Conservation (phyloP, 2,888 invertebrate species). For the Nycteola revayana region DNA sequence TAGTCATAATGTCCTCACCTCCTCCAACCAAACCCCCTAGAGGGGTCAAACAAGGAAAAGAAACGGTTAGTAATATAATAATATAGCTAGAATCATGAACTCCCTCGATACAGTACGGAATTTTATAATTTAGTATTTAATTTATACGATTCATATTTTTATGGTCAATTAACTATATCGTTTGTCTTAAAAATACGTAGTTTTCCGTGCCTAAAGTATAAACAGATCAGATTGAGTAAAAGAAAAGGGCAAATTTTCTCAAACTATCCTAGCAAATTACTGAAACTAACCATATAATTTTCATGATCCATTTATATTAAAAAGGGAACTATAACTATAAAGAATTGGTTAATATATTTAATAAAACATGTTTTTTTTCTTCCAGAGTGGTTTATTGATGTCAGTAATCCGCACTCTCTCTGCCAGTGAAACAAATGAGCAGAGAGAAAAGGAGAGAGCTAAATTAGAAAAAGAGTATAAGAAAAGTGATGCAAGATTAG, state of each 20-base stretch:
- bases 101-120: conserved; percentile 22
- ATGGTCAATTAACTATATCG: too few species aligned
- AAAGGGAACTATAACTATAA: too few species aligned
- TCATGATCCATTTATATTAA: too few species aligned
- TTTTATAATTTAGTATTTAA: conserved; percentile 11
- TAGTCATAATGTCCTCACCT: conserved; percentile 79
- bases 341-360: too few species aligned
- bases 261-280: too few species aligned
- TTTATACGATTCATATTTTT: too few species aligned
- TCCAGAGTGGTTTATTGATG: conserved; percentile 93
- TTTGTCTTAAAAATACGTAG: too few species aligned
- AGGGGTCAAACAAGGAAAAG: conserved; percentile 92
- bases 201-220: too few species aligned
- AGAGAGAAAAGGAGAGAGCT: conserved; percentile 94
- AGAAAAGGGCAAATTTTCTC: too few species aligned
- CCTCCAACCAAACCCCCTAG: conserved; percentile 93
- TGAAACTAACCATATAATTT: too few species aligned
- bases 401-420: conserved; percentile 97
- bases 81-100: conserved; percentile 18
- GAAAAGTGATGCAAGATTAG: conserved; percentile 93
- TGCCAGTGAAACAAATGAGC: conserved; percentile 96
- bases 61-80: conserved; percentile 84
- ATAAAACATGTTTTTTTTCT: too few species aligned
- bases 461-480: conserved; percentile 97
- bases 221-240: too few species aligned